A percentile compares a stretch with the other conserved stretches of the same genome.
phyloP scores from a whole-genome alignment of 2,113 vertebrate species.

The Tympanuchus pallidicinctus region DNA sequence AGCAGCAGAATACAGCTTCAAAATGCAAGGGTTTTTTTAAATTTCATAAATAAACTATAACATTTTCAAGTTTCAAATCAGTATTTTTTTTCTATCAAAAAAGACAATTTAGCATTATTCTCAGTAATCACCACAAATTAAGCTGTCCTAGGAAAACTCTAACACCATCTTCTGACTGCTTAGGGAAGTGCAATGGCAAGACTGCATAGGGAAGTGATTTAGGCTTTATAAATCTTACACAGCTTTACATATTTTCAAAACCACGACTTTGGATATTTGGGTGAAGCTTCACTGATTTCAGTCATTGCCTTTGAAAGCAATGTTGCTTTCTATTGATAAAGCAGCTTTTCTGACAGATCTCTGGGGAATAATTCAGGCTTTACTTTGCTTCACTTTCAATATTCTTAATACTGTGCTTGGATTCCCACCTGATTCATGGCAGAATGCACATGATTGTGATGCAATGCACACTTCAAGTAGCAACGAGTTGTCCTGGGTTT shows the following conservation, averaged over 20 bases:
- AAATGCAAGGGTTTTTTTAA: neutral
- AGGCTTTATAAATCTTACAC: neutral
- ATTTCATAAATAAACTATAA: neutral
- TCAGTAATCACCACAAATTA: neutral
- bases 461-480: neutral
- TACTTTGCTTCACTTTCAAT: neutral
- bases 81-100: neutral
- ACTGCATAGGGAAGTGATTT: neutral
- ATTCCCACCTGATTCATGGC: neutral
- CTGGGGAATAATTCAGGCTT: neutral
- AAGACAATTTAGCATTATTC: neutral
- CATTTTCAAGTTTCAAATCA: neutral
- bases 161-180: conserved; percentile 42
- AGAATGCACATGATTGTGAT: neutral
- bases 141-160: neutral
- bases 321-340: neutral
- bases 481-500: neutral
- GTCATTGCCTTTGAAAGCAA: neutral
- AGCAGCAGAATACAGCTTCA: neutral
- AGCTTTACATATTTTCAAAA: neutral
- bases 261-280: neutral
- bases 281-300: neutral
- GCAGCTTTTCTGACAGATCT: neutral
- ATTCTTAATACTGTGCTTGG: neutral
- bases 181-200: neutral